Evolutionary conservation across 2,113 vertebrate genomes (phyloP).

Genomic region (Malurus melanocephalus): DNA sequence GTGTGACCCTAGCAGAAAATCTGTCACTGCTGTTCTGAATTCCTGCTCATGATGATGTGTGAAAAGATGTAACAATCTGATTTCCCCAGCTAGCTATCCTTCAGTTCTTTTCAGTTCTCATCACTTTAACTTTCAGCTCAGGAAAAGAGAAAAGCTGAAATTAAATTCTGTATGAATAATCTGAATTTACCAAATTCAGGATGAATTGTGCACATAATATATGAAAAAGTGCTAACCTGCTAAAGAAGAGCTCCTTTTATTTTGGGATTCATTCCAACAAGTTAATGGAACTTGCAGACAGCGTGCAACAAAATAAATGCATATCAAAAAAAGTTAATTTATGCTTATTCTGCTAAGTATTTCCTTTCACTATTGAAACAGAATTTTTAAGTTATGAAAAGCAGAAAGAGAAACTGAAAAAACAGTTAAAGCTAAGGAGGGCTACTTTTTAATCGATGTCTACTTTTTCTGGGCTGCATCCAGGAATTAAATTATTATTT

Average conservation of each 20-base stretch:
- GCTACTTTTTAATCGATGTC: background rate
- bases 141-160: background rate
- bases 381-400: background rate
- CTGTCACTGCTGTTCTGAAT: background rate
- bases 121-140: fast-evolving
- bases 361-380: background rate
- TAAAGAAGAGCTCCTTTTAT: background rate
- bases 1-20: background rate
- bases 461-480: background rate
- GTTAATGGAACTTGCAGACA: background rate
- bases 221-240: background rate
- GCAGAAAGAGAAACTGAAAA: constrained; percentile 9
- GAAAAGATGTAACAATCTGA: background rate
- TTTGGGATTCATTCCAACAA: background rate
- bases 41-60: background rate
- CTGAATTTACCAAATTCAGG: background rate
- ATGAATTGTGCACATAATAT: background rate
- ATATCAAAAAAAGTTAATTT: background rate
- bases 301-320: background rate
- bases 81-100: background rate
- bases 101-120: background rate
- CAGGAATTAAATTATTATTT: background rate
- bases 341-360: background rate
- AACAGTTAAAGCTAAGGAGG: background rate
- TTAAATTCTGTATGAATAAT: background rate